Evolutionary conservation across 2,888 invertebrate species (phyloP), one percentile per base, ranked within the genome.

Genomic region (Eilema depressum): DNA sequence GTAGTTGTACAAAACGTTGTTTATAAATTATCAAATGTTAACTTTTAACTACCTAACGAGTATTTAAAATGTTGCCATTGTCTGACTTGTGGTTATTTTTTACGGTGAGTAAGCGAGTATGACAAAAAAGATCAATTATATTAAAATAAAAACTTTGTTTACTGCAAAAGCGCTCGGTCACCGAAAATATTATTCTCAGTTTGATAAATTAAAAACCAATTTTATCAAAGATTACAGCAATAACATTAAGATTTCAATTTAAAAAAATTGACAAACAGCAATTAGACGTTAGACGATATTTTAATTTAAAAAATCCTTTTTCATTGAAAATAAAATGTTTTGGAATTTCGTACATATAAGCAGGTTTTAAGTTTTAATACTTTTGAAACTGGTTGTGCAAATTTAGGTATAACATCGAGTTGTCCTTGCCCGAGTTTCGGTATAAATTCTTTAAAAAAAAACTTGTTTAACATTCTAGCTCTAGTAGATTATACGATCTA

Each of bases 381-480:
- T 47, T 57, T 66, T 41, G 41, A 69, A 82, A 83, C 77, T 20
- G 62, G 77, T 83, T 78, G 65, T 79, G 75, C 41, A 76, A 74
- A 77, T 75, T 75, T 77, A 71, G 62, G 47, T 65, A 74, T 71
- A 62, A 71, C 53, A 73, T 63, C 70, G 66, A 73, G 76, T 65
- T 74, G 84, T 79, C 84, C 79, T 83, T 81, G 83, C 79, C 73
- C 77, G 80, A 77, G 69, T 74, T 80, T 75, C 69, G 47, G 74
- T 63, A 61, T 63, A 72, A 63, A 68, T 70, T 53, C 63, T 62
- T 62, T 20, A 74, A 73, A 62, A 65, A 20, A 47, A 1, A 20
- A 47, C 47, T 4, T 47, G 47, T 20, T 47, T 47, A 2, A 1
- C 20, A 47, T 47, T 47, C 47, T 20, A 47, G 10, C 10, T n/a